Evolutionary conservation across 2,113 vertebrate genomes (phyloP).

Genomic region (Hyperoodon ampullatus): DNA sequence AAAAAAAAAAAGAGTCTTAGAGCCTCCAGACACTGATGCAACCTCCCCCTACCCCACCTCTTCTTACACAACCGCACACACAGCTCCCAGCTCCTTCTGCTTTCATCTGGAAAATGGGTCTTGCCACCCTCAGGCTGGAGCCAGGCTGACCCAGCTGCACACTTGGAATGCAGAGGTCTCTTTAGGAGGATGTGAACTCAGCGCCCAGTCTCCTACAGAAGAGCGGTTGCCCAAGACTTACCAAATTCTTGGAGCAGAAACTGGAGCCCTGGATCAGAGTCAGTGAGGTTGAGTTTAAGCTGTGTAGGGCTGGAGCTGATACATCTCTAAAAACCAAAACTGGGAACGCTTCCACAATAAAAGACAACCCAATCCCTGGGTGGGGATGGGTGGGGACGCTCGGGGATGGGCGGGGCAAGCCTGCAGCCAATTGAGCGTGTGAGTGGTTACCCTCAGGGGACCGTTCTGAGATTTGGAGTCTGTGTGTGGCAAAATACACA

Average conservation of each 20-base stretch:
- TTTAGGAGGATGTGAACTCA: neutral
- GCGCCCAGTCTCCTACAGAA: accelerated
- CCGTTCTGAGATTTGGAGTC: too few relatives aligned
- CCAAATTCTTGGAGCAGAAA: neutral
- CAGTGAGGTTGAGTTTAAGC: too few relatives aligned
- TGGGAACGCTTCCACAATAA: too few relatives aligned
- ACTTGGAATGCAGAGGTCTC: neutral
- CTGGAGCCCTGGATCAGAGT: neutral
- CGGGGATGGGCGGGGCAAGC: too few relatives aligned
- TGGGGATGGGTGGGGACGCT: too few relatives aligned
- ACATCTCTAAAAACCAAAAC: too few relatives aligned
- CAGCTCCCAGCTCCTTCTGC: neutral
- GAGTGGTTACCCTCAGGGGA: too few relatives aligned
- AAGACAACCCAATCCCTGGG: too few relatives aligned
- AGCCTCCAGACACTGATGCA: neutral
- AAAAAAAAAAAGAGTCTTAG: accelerated
- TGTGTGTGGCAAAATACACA: too few relatives aligned
- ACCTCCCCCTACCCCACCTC: neutral
- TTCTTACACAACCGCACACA: neutral
- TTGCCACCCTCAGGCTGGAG: neutral
- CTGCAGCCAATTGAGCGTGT: too few relatives aligned
- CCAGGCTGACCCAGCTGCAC: neutral
- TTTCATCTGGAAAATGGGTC: neutral
- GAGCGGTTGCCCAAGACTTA: neutral
- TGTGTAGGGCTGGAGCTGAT: too few relatives aligned